Conservation (phyloP, 2,888 invertebrate genomes). For the Drosophila cyrtoloma region DNA sequence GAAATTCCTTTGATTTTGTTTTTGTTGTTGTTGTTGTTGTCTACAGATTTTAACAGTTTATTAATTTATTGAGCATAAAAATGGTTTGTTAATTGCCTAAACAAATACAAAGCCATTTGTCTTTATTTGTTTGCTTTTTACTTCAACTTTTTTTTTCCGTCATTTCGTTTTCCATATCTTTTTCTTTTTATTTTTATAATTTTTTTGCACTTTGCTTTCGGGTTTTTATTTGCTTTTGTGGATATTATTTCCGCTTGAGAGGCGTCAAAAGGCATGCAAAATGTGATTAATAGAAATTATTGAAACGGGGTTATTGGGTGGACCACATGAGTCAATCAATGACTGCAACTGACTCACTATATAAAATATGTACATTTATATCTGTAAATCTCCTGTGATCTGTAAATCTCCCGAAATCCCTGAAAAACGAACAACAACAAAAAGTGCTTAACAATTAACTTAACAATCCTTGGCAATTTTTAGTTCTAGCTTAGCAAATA, state of each 20-base stretch:
- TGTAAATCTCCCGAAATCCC: background rate
- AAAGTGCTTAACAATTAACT: background rate
- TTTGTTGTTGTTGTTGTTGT: background rate
- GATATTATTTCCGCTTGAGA: slow-evolving; percentile 34
- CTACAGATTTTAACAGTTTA: slow-evolving; percentile 33
- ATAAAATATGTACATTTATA: background rate
- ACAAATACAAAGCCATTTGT: slow-evolving; percentile 38
- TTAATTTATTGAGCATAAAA: slow-evolving; percentile 59
- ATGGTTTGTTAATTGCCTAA: slow-evolving; percentile 46
- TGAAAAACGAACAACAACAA: background rate
- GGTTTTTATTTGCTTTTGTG: slow-evolving; percentile 24
- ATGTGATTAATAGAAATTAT: slow-evolving; percentile 22
- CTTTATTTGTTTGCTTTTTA: slow-evolving; percentile 16
- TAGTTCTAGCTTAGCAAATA: background rate
- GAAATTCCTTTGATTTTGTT: slow-evolving; percentile 16
- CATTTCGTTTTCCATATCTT: slow-evolving; percentile 3
- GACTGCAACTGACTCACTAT: background rate
- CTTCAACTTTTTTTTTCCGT: background rate
- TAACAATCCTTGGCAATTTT: background rate
- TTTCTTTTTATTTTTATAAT: background rate
- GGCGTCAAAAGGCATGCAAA: slow-evolving; percentile 39
- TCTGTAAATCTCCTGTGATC: background rate
- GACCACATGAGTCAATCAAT: background rate
- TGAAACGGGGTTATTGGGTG: background rate
- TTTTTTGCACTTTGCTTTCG: slow-evolving; percentile 9